Evolutionary conservation across 2,888 invertebrate species (phyloP).

Genomic region (Mesochorus sp.): DNA sequence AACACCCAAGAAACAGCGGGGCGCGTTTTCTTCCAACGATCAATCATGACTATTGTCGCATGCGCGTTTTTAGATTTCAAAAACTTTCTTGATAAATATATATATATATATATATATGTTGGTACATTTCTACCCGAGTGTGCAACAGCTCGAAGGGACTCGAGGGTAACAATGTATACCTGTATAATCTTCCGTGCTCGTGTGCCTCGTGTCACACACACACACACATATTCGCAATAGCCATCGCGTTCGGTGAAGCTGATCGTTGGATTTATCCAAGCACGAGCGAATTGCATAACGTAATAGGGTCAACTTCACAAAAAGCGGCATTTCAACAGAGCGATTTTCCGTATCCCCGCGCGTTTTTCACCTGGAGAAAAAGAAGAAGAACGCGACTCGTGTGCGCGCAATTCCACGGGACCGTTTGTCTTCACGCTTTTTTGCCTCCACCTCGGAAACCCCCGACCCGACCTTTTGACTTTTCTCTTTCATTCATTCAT

Average conservation of each 20-base stretch:
- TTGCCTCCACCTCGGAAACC: slow-evolving; percentile 9
- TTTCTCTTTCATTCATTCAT: slow-evolving; percentile 17
- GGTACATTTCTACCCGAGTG: background rate
- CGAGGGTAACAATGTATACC: background rate
- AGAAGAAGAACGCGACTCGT: background rate
- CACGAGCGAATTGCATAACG: background rate
- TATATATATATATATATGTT: background rate
- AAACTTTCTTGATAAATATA: background rate
- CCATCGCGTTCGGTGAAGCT: slow-evolving; percentile 3
- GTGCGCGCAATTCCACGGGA: background rate
- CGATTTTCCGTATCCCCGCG: background rate
- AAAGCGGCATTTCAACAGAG: background rate
- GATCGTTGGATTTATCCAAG: background rate
- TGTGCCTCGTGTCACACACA: background rate
- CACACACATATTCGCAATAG: background rate
- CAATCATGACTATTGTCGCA: slow-evolving; percentile 59
- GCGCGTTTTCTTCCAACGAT: slow-evolving; percentile 55
- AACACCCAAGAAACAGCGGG: slow-evolving; percentile 35
- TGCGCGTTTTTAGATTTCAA: slow-evolving; percentile 23
- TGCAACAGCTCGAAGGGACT: background rate
- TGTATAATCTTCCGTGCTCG: no score
- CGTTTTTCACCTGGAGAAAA: slow-evolving; percentile 36
- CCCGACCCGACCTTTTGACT: slow-evolving; percentile 35
- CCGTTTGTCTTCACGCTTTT: slow-evolving; percentile 35
- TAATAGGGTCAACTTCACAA: slow-evolving; percentile 18